Evolutionary conservation across 2,797 vertebrate species (phyloP), one percentile per base, ranked within the genome.

Genomic region (Galaxias olidus): DNA sequence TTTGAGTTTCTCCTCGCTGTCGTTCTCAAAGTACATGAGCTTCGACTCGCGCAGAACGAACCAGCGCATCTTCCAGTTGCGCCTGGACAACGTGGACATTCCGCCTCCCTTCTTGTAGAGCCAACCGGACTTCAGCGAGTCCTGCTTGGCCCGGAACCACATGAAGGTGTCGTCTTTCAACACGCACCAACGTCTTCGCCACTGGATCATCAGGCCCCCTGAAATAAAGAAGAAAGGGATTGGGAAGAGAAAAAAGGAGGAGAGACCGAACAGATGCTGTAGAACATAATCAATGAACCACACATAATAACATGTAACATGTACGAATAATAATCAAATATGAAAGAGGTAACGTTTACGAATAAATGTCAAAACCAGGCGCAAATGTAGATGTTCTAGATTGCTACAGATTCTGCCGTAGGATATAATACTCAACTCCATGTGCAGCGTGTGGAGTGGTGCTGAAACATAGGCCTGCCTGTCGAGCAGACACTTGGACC

Each of bases 41-140:
- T 94, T 95, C 1, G 93, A 87, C 10, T 95, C 95, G 0, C 95
- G 91, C 59, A 97, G 91, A 20, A 96, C 95, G 2, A 96, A 97
- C 96, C 96, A 97, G 80, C 96, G 95, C 84, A 95, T 94, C 71
- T 96, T 96, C 96, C 96, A 97, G 91, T 96, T 96, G 67, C 96
- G 91, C 0, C 96, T 90, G 0, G 95, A 96, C 45, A 97, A 84
- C 0, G 96, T 97, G 42, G 95, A 96, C 92, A 95, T 93, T 1
- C 95, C 95, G 0, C 96, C 95, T 0, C 96, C 96, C 60, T 97
- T 97, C 76, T 97, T 97, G 78, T 95, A 96, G 9, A 97, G 92
- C 96, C 96, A 97, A 60, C 96, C 95, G 0, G 92, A 95, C 76
- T 95, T 95, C 30, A 96, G 78, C 0, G 95, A 94, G 72, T 97